Evolutionary conservation across 1,140 invertebrate genomes (phyloP), one percentile per base, ranked within the genome.

Genomic region (Andricus grossulariae): DNA sequence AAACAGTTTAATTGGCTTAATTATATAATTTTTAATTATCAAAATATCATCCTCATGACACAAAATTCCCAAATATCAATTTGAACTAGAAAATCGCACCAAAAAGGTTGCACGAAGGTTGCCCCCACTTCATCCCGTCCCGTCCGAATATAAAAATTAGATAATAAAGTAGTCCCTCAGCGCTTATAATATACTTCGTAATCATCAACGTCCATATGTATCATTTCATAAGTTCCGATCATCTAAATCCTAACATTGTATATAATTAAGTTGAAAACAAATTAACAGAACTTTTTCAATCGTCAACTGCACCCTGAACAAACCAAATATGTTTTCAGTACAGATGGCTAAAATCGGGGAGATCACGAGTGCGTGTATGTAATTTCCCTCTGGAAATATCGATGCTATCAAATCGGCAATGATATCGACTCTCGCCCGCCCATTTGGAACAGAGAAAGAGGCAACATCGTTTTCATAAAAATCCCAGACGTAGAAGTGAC

Each of bases 401-500:
- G 80, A 83, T 83, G 72, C 72, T 78, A 83, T 83, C 82, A 71
- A 77, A 74, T 83, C 77, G 77, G 80, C 80, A 83, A 82, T 79
- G 70, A 76, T 82, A 82, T 82, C 79, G 78, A 80, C 80, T 84
- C 81, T 73, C 75, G 80, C 79, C 32, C 60, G 79, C 78, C 80
- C 76, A 71, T 82, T 79, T 82, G 80, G 80, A 84, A 84, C 80
- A 84, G 73, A 80, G 75, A 84, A 82, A 57, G 60, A 76, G 74
- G 79, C 80, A 76, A 72, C 66, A 77, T 77, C 77, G 80, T 82
- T 84, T 84, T 85, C 82, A 82, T 83, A 88, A 88, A 90, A 89
- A 89, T 89, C 82, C 80, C 85, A 87, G 87, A 89, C 86, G 85
- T 80, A 87, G 83, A 87, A 88, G 87, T 89, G 88, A 90, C 88